Conservation (phyloP, 2,797 vertebrate genomes). For the Cetoscarus ocellatus region DNA sequence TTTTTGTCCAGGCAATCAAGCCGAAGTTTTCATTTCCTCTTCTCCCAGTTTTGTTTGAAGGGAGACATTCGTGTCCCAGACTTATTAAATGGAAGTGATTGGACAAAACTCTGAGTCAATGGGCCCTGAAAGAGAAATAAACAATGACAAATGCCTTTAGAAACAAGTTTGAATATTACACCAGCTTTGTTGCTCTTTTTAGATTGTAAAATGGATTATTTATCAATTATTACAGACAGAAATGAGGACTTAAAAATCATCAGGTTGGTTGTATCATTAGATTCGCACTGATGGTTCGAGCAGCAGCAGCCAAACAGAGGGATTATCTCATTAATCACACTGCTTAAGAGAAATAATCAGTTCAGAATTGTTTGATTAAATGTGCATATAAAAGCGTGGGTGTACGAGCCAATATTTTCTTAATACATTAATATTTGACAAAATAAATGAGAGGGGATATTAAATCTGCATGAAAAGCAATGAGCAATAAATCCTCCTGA, state of each 20-base stretch:
- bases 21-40: conserved; percentile 56
- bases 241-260: conserved; percentile 29
- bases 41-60: conserved; percentile 47
- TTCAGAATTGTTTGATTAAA: conserved; percentile 26
- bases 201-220: background rate
- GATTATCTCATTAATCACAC: conserved; percentile 61
- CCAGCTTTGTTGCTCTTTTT: background rate
- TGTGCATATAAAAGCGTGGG: background rate
- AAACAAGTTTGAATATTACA: background rate
- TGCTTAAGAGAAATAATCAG: conserved; percentile 35
- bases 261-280: conserved; percentile 45
- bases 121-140: conserved; percentile 27
- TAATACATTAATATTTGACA: background rate
- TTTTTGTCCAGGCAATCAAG: conserved; percentile 73
- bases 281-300: conserved; percentile 26
- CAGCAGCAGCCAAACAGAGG: conserved; percentile 23
- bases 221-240: background rate
- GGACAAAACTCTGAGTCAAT: conserved; percentile 19
- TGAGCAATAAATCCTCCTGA: background rate
- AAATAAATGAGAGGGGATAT: background rate
- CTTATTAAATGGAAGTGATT: conserved; percentile 14
- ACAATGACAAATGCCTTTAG: conserved; percentile 26
- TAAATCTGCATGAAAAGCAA: background rate
- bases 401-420: background rate
- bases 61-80: conserved; percentile 33